phyloP scores from a whole-genome alignment of 2,113 vertebrate species.

The Anhinga rufa region DNA sequence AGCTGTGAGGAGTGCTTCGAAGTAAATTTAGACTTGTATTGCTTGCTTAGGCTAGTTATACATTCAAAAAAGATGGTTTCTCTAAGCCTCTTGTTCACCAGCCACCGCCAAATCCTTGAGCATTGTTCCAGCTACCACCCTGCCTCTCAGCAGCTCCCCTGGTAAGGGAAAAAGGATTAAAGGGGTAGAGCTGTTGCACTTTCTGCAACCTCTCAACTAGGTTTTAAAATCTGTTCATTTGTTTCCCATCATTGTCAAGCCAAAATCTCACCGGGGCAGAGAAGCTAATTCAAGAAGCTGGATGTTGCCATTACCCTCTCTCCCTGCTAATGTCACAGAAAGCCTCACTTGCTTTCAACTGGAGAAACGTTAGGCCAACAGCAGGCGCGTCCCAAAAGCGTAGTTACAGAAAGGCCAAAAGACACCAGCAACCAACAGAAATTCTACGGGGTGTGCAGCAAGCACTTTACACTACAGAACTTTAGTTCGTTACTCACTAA shows the following conservation, averaged over 20 bases:
- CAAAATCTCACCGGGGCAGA: neutral
- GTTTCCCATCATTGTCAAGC: neutral
- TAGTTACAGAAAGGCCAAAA: neutral
- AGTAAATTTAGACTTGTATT: neutral
- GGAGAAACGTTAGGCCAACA: neutral
- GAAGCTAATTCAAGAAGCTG: neutral
- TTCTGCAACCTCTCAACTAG: neutral
- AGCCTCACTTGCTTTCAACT: neutral
- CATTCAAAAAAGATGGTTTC: neutral
- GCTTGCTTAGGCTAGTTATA: neutral
- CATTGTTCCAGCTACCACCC: neutral
- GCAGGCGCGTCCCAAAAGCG: neutral
- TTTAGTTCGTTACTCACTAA: neutral
- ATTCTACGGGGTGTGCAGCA: neutral
- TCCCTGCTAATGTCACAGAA: neutral
- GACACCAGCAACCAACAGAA: neutral
- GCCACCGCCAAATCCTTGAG: neutral
- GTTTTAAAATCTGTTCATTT: neutral
- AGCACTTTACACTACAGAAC: neutral
- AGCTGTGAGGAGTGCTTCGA: neutral
- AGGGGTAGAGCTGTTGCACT: neutral
- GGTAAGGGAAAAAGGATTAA: neutral
- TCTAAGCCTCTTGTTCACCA: neutral
- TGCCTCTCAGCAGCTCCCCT: neutral
- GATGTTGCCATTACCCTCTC: neutral